Base-by-base conservation (phyloP, 1,140 invertebrate species). In the Archivesica marissinica region DNA sequence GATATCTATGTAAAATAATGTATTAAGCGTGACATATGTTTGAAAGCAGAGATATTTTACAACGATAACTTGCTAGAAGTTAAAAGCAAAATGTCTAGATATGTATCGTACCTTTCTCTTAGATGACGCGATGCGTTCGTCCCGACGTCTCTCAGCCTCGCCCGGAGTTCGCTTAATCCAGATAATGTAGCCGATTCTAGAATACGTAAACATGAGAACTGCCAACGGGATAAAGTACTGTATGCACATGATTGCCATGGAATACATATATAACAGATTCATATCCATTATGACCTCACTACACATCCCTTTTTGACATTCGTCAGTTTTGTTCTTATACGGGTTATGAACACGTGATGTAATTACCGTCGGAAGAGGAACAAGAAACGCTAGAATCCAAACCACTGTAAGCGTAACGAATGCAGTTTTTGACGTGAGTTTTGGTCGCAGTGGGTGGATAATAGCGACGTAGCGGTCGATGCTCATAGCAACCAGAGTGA, bases 391-490 rank as follows among this genome's bases (percentile, higher is more conserved):
- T 20, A 98, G 95, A 0, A 93, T 61, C 97, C 97, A 98, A 9
- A 98, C 96, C 4, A 95, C 94, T 0, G 94, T 93, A 30, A 98
- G 97, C 59, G 97, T 95, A 39, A 96, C 92, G 82, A 96, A 95
- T 0, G 96, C 96, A 89, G 95, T 95, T 85, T 94, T 95, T 89
- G 96, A 96, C 17, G 96, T 96, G 90, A 98, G 95, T 33, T 97
- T 95, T 0, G 97, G 97, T 86, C 95, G 94, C 33, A 99, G 93
- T 0, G 98, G 98, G 94, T 97, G 97, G 94, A 98, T 96, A 0
- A 99, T 98, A 0, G 98, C 98, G 25, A 99, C 96, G 92, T 99
- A 99, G n/a, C 98, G 95, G 54, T 99, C 98, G 0, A 97, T 97
- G 81, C 97, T 97, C 97, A 99, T 99, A 54, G 99, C 98, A 75